Base-by-base conservation (phyloP, 2,797 vertebrate genomes). In the Acanthopagrus latus region DNA sequence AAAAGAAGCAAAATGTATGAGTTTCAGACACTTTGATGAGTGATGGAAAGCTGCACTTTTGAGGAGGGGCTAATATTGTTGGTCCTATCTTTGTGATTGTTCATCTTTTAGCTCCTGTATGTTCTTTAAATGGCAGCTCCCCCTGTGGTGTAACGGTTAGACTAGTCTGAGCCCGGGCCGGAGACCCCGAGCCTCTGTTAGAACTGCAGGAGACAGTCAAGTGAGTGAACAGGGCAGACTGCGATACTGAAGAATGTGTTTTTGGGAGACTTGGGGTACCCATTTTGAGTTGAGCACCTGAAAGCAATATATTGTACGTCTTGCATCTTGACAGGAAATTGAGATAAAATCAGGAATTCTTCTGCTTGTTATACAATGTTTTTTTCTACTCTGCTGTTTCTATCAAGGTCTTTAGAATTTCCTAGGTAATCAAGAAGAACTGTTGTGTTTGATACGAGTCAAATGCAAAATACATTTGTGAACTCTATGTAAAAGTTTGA, bases 361-460 rank as follows among this genome's bases (percentile, higher is more conserved):
- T 93, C 94, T 92, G 92, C 94, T 96, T 96, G 91, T 95, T 88
- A 93, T 94, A 93, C 88, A 85, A 91, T 89, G 88, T 93, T 92
- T 93, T 91, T 94, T 95, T 93, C 91, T 96, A 95, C 94, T 95
- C 93, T 94, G 92, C 93, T 93, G 92, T 96, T 96, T 96, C 86
- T 95, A 95, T 91, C 80, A 83, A 94, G 91, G 90, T 93, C 91
- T 92, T 94, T 93, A 94, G 93, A 89, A 89, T 94, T 93, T 95
- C 84, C 85, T 93, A 92, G 92, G 82, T 92, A 91, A 93, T 90
- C 86, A 80, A 92, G 81, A 91, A 87, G 89, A 89, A 84, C 78
- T 82, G 73, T 90, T 91, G 91, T 89, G 90, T 94, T 95, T 95
- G 92, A 93, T 94, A 93, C 63, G 88, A 93, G 89, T 94, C 91